Evolutionary conservation across 2,797 vertebrate genomes (phyloP).

Genomic region (Discoglossus pictus): DNA sequence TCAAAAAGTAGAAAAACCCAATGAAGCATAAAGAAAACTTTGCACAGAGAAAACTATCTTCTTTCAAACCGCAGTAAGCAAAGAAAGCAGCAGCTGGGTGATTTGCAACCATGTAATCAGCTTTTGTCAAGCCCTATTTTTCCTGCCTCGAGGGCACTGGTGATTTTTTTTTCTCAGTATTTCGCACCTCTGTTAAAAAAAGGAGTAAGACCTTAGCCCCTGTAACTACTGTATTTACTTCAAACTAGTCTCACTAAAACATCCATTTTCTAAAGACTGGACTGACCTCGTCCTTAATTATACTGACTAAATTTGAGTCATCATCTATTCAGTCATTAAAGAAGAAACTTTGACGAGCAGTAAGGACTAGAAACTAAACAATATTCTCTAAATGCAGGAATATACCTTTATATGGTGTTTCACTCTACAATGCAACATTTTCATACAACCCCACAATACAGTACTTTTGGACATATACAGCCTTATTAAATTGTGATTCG

Average conservation of each 20-base stretch:
- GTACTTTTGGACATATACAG: too few relatives aligned
- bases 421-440: too few relatives aligned
- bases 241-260: not conserved
- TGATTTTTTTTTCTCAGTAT: constrained; percentile 62
- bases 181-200: constrained; percentile 77
- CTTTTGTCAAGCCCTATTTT: constrained; percentile 82
- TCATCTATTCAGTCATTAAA: too few relatives aligned
- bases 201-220: constrained; percentile 69
- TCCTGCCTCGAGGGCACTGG: constrained; percentile 67
- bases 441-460: too few relatives aligned
- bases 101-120: constrained; percentile 96
- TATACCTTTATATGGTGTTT: too few relatives aligned
- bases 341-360: too few relatives aligned
- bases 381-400: too few relatives aligned
- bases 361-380: too few relatives aligned
- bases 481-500: too few relatives aligned
- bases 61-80: constrained; percentile 74
- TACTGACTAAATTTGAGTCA: not conserved
- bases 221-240: constrained; percentile 61
- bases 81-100: constrained; percentile 88
- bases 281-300: constrained; percentile 1
- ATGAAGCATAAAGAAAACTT: constrained; percentile 63
- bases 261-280: not conserved
- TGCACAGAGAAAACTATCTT: constrained; percentile 73
- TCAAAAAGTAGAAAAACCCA: constrained; percentile 34